phyloP scores from a whole-genome alignment of 2,797 vertebrate genomes.

The Xenops minutus region DNA sequence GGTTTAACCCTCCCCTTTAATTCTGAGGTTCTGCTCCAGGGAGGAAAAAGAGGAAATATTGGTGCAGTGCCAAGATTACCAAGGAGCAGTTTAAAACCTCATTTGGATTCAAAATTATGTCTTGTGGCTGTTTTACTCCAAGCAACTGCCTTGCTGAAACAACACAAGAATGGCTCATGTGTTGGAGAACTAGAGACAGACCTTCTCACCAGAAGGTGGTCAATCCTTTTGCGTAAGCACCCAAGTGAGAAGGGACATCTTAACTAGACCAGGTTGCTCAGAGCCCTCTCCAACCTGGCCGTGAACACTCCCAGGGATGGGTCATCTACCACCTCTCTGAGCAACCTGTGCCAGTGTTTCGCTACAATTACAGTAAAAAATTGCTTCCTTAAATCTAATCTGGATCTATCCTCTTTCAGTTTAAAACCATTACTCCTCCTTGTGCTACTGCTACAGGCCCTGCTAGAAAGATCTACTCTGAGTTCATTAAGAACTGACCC shows the following conservation, averaged over 20 bases:
- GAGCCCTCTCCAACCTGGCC: rapidly evolving
- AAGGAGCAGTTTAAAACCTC: background rate
- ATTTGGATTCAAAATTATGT: background rate
- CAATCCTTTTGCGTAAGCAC: background rate
- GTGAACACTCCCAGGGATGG: background rate
- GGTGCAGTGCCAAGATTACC: background rate
- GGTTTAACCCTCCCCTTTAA: background rate
- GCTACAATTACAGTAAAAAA: rapidly evolving
- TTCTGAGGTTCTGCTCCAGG: background rate
- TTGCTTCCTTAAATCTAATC: background rate
- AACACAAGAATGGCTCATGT: background rate
- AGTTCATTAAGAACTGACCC: background rate
- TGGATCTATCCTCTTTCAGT: background rate
- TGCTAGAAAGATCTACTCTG: background rate
- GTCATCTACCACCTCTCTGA: background rate
- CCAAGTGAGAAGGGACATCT: background rate
- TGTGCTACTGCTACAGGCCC: background rate
- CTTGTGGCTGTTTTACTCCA: background rate
- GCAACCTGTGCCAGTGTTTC: background rate
- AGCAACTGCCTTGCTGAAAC: background rate
- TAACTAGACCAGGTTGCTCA: background rate
- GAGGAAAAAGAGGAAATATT: background rate
- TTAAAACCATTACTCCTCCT: background rate
- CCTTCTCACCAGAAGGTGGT: background rate
- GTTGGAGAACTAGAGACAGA: background rate